Base-by-base conservation (phyloP, 2,888 invertebrate species). In the Epiblema foenella region DNA sequence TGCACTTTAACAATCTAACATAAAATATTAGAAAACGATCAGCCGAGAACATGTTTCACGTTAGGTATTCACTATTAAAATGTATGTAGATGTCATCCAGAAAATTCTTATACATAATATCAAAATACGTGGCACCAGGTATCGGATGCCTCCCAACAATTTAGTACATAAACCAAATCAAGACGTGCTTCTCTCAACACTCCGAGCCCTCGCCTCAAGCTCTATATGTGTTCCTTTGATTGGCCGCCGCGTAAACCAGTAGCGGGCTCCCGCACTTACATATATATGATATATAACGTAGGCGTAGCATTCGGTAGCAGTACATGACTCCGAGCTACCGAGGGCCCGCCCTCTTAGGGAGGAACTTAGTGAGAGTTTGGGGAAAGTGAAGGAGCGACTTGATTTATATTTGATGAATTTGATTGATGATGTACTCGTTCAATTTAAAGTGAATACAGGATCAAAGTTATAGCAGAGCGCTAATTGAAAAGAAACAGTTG, bases 241-340 rank as follows among this genome's bases (percentile, higher is more conserved):
- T 94, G 93, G 94, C 78, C 80, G 81, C 79, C 80, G 92, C 90
- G 93, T 93, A 93, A 93, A 85, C 93, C 93, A 90, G 93, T 93
- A 93, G 93, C 93, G 76, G 78, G 73, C 79, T 77, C 77, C 79
- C 83, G 80, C 78, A 80, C 79, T 80, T 81, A 84, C 74, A 81
- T 80, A 77, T 79, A n/a, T n/a, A n/a, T 71, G 24, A n/a, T 63
- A 63, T 51, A 37, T 63, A 46, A 63, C 20, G 63, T 18, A 63
- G 63, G 64, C 63, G 63, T 52, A 51, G 62, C 49, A 52, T 37
- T 20, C 39, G 39, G 64, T 64, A 64, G 64, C 80, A 74, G 66
- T 57, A 71, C n/a, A 62, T 67, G 46, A 49, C 68, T 62, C 52
- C 60, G 42, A 54, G 87, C 86, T 87, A 86, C 86, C 78, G 85